Evolutionary conservation across 35 echinoderm and acorn worm genomes (phyloP), one percentile per base, ranked within the genome.

Genomic region (Apostichopus californicus): DNA sequence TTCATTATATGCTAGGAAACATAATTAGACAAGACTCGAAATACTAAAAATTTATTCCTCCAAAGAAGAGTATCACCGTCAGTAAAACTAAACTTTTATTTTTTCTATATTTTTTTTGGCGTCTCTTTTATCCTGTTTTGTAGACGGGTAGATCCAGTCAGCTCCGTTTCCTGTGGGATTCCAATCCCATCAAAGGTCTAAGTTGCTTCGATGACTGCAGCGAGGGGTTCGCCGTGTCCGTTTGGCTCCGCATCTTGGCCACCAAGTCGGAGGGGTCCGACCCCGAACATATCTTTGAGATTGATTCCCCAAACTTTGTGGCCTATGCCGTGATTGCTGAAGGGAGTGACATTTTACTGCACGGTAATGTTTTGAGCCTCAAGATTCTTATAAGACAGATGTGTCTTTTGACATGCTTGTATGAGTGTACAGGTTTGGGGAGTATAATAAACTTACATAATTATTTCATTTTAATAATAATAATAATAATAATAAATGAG

Each of bases 141-240:
- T 18, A 68, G 64, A 14, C 0, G 0, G 64, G 18, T 11, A 68
- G 64, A 11, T 68, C 64, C 12, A 54, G 9, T 20, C 17, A 9
- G 57, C 86, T 87, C 4, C 24, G 25, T 10, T 87, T 87, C 57
- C 54, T 59, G 4, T 22, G 54, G 7, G 11, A 18, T 57, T 22
- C 86, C 54, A 87, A 87, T 12, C 57, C 57, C 57, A 55, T 87
- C 0, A 3, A 25, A 1, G 58, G 57, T 8, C 9, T 87, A 1
- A 63, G 86, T 8, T 87, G 86, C 57, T 64, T 58, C 55, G 24
- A 87, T 6, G 86, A 87, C 21, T 87, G 86, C 86, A 22, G 11
- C 20, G 86, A 87, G 28, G 86, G 86, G 3, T 87, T 87, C 63
- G 86, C 86, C 59, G 86, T 87, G 6, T 87, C 86, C 25, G 17